Evolutionary conservation across 2,113 vertebrate species (phyloP).

Genomic region (Lontra canadensis): DNA sequence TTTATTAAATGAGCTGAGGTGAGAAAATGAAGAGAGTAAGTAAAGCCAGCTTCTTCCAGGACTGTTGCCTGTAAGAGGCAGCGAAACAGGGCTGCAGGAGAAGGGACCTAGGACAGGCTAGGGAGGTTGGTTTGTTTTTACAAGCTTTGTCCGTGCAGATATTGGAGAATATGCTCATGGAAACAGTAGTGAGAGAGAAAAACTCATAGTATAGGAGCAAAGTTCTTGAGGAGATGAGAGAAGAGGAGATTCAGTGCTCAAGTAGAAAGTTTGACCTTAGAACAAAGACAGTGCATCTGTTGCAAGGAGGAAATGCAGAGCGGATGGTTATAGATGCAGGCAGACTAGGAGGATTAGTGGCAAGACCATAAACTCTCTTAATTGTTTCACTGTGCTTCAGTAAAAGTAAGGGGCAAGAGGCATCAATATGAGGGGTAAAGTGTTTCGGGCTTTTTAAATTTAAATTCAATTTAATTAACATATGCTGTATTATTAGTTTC

Average conservation of each 20-base stretch:
- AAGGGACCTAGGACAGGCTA: background rate
- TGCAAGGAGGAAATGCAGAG: background rate
- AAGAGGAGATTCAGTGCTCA: background rate
- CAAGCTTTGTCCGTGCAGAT: background rate
- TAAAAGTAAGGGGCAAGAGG: background rate
- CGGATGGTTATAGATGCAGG: background rate
- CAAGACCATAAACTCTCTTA: background rate
- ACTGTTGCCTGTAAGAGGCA: background rate
- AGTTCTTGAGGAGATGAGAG: background rate
- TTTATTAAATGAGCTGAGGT: background rate
- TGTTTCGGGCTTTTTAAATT: background rate
- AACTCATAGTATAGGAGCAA: background rate
- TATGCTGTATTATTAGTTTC: background rate
- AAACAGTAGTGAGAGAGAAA: background rate
- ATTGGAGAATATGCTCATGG: background rate
- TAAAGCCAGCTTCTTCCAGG: background rate
- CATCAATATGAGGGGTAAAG: background rate
- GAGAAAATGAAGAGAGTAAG: background rate
- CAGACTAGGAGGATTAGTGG: too few species aligned
- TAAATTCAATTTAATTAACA: background rate
- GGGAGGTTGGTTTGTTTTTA: background rate
- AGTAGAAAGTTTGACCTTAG: background rate
- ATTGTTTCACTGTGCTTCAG: background rate
- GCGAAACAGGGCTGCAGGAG: background rate
- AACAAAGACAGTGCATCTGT: too few species aligned